These are phyloP conservation scores for Dolichotis patagonum DNA, from an alignment of 2,113 vertebrate genomes.

Conservation along the genomic window DNA sequence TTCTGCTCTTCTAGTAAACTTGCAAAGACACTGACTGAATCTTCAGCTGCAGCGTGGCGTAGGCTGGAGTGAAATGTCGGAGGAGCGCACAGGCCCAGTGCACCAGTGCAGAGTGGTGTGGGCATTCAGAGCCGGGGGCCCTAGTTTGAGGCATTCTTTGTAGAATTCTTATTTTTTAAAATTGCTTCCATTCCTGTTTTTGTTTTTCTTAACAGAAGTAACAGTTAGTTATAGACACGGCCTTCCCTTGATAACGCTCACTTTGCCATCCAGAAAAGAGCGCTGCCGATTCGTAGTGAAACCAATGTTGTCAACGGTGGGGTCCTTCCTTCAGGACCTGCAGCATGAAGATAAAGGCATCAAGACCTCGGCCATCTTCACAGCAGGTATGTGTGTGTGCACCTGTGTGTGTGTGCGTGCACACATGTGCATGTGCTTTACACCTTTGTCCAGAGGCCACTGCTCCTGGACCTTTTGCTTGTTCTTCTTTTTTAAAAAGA, in stretches of 20 bases:
- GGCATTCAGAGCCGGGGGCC: background rate
- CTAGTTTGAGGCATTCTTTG: background rate
- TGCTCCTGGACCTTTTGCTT: background rate
- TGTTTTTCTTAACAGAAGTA: slow-evolving; percentile 83
- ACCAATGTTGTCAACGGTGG: slow-evolving; percentile 91
- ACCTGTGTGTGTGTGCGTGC: background rate
- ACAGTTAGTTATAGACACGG: slow-evolving; percentile 90
- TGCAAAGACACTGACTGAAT: background rate
- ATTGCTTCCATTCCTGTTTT: background rate
- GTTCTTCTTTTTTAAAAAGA: slow-evolving; percentile 25
- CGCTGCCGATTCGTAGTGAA: slow-evolving; percentile 92
- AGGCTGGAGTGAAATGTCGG: background rate
- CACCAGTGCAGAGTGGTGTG: background rate
- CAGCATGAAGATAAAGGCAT: slow-evolving; percentile 92
- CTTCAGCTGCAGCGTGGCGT: background rate
- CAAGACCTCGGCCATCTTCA: slow-evolving; percentile 83
- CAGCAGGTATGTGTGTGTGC: slow-evolving; percentile 84
- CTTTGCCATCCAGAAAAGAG: slow-evolving; percentile 92
- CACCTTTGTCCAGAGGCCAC: background rate
- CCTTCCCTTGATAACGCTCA: slow-evolving; percentile 92
- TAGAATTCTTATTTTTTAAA: slow-evolving; percentile 14
- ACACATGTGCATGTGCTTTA: background rate
- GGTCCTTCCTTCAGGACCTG: slow-evolving; percentile 90
- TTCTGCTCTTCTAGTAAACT: background rate
- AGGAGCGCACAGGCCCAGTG: background rate